A percentile compares a stretch with the other conserved stretches of the same genome.
Conservation (phyloP, 1,140 invertebrate species). For the Agraylea sexmaculata region DNA sequence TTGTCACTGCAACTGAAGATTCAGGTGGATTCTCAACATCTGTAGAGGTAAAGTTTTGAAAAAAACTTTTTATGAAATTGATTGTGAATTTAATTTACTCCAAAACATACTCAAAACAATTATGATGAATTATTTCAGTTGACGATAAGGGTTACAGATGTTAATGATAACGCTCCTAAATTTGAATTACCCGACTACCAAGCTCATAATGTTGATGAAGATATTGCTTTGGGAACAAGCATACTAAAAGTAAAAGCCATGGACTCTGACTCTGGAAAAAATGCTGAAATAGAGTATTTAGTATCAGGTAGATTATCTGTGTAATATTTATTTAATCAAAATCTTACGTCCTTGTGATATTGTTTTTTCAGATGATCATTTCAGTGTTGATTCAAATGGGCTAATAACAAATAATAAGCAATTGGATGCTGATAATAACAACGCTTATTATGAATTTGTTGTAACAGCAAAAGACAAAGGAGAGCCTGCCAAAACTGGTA, state of each 20-base stretch:
- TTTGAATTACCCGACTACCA: constrained; percentile 93
- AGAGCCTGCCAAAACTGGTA: constrained; percentile 81
- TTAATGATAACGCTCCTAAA: constrained; percentile 89
- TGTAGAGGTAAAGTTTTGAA: constrained; percentile 58
- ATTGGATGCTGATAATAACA: constrained; percentile 89
- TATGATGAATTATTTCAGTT: constrained; percentile 44
- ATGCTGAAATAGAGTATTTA: constrained; percentile 87
- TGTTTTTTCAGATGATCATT: constrained; percentile 67
- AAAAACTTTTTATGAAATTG: neutral
- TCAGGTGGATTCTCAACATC: constrained; percentile 91
- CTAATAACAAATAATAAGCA: constrained; percentile 88
- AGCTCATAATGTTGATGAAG: constrained; percentile 89
- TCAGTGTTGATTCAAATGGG: constrained; percentile 81
- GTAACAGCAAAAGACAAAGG: constrained; percentile 90
- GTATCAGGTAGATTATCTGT: constrained; percentile 46
- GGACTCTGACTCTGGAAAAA: constrained; percentile 82
- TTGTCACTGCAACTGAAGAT: constrained; percentile 90
- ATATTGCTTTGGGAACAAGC: constrained; percentile 79
- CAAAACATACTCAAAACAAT: neutral
- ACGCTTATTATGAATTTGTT: constrained; percentile 89
- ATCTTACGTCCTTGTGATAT: neutral
- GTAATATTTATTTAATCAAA: neutral
- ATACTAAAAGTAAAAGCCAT: constrained; percentile 87
- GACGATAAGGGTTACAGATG: constrained; percentile 84
- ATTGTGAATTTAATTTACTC: neutral